Evolutionary conservation across 1,140 invertebrate genomes (phyloP), one percentile per base, ranked within the genome.

Genomic region (Propsilocerus akamusi): DNA sequence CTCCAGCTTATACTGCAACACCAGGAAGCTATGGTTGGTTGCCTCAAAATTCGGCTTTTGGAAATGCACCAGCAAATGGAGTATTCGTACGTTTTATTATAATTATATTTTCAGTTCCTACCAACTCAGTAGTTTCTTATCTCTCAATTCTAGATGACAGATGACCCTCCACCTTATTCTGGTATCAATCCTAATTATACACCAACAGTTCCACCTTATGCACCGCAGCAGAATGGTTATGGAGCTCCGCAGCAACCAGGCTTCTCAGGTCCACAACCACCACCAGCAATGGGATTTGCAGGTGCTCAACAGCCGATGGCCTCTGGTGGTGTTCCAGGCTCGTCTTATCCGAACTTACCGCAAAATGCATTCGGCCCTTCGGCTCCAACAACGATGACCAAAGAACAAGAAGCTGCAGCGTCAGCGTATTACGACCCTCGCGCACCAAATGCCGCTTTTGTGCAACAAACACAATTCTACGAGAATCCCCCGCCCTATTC

Each of bases 71-170:
- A 74, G 83, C 83, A 26, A 85, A 90, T 62, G 79, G 78, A 37
- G 90, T 97, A 4, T 97, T 79, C 59, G 87, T 91, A 75, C 87
- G 81, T 7, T 83, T 89, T 59, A 86, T 79, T 59, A 92, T 97
- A 97, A 30, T 2, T 30, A 30, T 2, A 30, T 30, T 11, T 30
- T n/a, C n/a, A n/a, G n/a, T n/a, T 30, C n/a, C n/a, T 30, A 30
- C n/a, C n/a, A 30, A n/a, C 28, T 3, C n/a, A 8, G 2, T 30
- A 30, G n/a, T 41, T 17, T 41, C 10, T 20, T 41, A 20, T 41
- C 17, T 41, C 22, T n/a, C n/a, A 20, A 14, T 41, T 41, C 14
- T 20, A 41, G 34, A 41, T 41, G 34, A 41, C 14, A 2, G 34
- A 41, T 41, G 14, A 5, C 5, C 34, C 34, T 17, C 34, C 34